Evolutionary conservation across 2,113 vertebrate genomes (phyloP).

Genomic region (Sinocyclocheilus rhinocerous): DNA sequence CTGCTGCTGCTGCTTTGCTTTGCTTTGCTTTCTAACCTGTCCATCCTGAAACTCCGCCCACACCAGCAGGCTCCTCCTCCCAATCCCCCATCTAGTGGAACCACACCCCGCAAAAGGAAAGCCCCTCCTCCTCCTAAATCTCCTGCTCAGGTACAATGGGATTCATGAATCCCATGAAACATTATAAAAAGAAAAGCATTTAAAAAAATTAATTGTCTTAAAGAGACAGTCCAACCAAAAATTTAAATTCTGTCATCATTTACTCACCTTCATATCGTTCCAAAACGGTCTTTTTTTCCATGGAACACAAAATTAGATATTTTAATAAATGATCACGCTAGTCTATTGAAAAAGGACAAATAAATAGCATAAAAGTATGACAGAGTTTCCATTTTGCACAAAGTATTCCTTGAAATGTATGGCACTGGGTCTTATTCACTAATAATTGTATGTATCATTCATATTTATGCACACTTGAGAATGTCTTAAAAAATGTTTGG

Average conservation of each 20-base stretch:
- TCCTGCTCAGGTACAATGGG: conserved; percentile 71
- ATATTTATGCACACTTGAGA: neutral
- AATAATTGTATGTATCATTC: neutral
- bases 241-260: neutral
- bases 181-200: neutral
- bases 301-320: neutral
- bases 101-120: conserved; percentile 87
- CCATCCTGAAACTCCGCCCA: neutral
- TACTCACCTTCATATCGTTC: neutral
- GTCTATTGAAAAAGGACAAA: neutral
- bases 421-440: neutral
- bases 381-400: neutral
- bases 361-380: neutral
- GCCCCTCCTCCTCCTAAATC: conserved; percentile 86
- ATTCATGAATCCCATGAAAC: neutral
- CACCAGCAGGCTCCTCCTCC: conserved; percentile 60
- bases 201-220: neutral
- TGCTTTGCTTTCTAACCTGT: conserved; percentile 27
- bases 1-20: conserved; percentile 20
- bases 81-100: conserved; percentile 70
- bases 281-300: neutral
- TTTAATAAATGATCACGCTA: neutral
- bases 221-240: neutral
- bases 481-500: neutral
- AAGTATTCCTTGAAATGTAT: neutral